Evolutionary conservation across 92 coral and sea anemone species (phyloP), one percentile per base, ranked within the genome.

Genomic region (Chrysogorgia sp.): DNA sequence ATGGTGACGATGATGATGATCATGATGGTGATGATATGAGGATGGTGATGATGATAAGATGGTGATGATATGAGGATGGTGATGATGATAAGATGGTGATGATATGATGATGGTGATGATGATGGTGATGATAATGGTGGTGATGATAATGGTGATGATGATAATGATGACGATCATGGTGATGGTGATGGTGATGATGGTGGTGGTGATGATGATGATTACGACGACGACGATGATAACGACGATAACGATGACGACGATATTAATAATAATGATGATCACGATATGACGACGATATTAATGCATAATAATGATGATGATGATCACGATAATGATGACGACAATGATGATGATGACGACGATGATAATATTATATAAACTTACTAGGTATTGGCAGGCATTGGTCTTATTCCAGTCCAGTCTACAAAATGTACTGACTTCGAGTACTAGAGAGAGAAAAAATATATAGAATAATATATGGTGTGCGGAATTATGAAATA

Each of bases 301-400:
- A 14, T 50, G 2, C n/a, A n/a, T 10, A 24, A 55, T 58, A 41
- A 28, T 22, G 23, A 26, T 50, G 14, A 4, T 58, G 10, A 22
- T 23, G 20, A 6, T 33, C 21, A 50, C 65, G 19, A 40, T 24
- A 59, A 47, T 14, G 59, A 14, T 50, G 2, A 3, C 23, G 40
- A 26, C 31, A 35, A 34, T 25, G 41, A 2, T 48, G 17, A 40
- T 19, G 0, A 35, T 23, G 23, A 33, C 21, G 0, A 25, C 19
- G 7, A 30, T 28, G 57, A 4, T 8, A 32, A 29, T 12, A 7
- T 21, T 53, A 43, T 26, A 29, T 19, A 26, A 12, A 72, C 98
- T 93, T 91, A 93, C 98, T 89, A 93, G 30, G 92, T 89, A 32
- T 91, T 92, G 1, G 98, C 98, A 17, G 98, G 98, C 47, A 94